phyloP scores from a whole-genome alignment of 2,113 vertebrate genomes.

The Anolis carolinensis region DNA sequence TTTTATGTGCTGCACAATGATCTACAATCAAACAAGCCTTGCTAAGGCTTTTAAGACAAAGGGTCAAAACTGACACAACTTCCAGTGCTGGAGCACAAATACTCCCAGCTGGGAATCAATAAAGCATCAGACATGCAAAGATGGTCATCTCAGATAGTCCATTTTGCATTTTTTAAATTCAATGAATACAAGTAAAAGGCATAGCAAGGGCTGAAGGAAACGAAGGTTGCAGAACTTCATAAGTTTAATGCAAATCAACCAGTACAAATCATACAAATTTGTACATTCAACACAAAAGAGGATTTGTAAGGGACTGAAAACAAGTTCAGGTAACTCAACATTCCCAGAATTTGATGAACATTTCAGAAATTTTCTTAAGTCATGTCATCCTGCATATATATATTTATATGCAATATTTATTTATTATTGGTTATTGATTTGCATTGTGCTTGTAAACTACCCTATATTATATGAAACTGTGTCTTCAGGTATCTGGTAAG shows the following conservation, averaged over 20 bases:
- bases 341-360: not conserved
- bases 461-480: too few species aligned
- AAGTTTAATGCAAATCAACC: not conserved
- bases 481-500: too few species aligned
- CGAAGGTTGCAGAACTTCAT: not conserved
- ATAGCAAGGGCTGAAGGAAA: not conserved
- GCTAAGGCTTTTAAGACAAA: not conserved
- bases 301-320: not conserved
- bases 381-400: too few species aligned
- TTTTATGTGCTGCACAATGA: not conserved
- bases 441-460: too few species aligned
- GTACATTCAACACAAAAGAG: not conserved
- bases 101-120: not conserved
- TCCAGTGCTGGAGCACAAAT: not conserved
- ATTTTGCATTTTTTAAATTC: not conserved
- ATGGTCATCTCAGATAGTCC: not conserved
- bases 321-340: not conserved
- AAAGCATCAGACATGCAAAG: not conserved
- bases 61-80: not conserved
- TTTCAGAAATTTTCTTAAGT: not conserved
- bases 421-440: too few species aligned
- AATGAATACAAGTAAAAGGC: not conserved
- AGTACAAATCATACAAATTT: too few species aligned
- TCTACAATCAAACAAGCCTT: not conserved
- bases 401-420: too few species aligned